Percentiles rank a stretch among this genome's conserved stretches.
These are phyloP conservation scores for Sminthurides aquaticus DNA, from an alignment of 2,888 invertebrate species.

Conservation along the genomic window DNA sequence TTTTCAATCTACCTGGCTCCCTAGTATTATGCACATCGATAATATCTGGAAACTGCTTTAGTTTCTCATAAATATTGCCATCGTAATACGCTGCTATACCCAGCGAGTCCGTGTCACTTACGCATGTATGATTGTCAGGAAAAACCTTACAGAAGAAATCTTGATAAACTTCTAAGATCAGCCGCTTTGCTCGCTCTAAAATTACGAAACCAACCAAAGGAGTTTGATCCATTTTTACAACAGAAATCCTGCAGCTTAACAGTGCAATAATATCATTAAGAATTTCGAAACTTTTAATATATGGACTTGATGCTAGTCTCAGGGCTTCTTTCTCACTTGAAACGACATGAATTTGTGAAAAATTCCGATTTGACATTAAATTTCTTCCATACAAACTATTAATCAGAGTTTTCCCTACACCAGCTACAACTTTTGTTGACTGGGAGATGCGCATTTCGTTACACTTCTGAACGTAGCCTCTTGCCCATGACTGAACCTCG, in stretches of 20 bases:
- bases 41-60: neutral
- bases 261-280: neutral
- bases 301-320: neutral
- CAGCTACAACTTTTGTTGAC: neutral
- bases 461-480: neutral
- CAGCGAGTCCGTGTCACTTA: neutral
- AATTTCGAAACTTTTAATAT: neutral
- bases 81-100: neutral
- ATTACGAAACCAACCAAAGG: neutral
- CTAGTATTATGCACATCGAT: neutral
- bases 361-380: neutral
- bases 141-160: neutral
- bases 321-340: neutral
- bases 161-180: neutral
- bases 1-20: neutral
- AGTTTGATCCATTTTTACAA: neutral
- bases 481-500: neutral
- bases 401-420: neutral
- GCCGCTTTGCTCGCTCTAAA: neutral
- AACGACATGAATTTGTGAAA: neutral
- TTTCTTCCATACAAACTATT: neutral
- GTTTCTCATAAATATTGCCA: neutral
- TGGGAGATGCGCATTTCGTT: neutral
- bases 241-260: neutral
- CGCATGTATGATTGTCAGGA: neutral